Evolutionary conservation across 2,888 invertebrate genomes (phyloP), one percentile per base, ranked within the genome.

Genomic region (Brachycybe producta): DNA sequence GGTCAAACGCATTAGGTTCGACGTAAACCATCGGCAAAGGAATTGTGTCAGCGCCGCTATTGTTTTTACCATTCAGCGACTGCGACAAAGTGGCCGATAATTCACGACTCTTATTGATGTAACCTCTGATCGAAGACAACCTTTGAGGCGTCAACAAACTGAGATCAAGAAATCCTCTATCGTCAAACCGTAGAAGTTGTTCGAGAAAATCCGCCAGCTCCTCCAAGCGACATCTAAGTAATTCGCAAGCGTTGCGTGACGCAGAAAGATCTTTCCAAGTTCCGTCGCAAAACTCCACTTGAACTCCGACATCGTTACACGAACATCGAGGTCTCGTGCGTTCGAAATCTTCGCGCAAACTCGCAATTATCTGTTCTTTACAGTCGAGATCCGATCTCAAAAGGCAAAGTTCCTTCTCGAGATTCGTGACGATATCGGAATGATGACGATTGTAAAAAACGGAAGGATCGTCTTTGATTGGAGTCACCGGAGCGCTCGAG

Each of bases 181-280:
- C 56, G 28, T 61, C 58, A 49, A 78, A 75, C 51, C 74, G 73
- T 23, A 80, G 64, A 30, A 80, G 65, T 52, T 77, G 76, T 56
- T 79, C 77, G 57, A 80, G 65, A 61, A 80, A 80, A 59, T 73
- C 71, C 1, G 79, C 76, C 53, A 80, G 64, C 58, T 80, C 80
- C 64, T 79, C 78, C 44, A 80, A 66, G 30, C 79, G 71, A 3
- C 69, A 70, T 23, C 76, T 75, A 38, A 80, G 64, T 51, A 78
- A 60, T 27, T 64, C 57, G 54, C 72, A 72, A 11, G 71, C 67
- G 53, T 71, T 52, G 41, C 55, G 55, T 2, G 59, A 57, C 26
- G 57, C 58, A 11, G 52, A 35, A 26, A 58, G 42, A 27, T 58
- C 59, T 23, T 55, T 47, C 30, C 55, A 40, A 15, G 28, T 19